A percentile compares a stretch with the other conserved stretches of the same genome.
These are phyloP conservation scores for Monochamus alternatus DNA, from an alignment of 2,888 invertebrate species.

Conservation along the genomic window DNA sequence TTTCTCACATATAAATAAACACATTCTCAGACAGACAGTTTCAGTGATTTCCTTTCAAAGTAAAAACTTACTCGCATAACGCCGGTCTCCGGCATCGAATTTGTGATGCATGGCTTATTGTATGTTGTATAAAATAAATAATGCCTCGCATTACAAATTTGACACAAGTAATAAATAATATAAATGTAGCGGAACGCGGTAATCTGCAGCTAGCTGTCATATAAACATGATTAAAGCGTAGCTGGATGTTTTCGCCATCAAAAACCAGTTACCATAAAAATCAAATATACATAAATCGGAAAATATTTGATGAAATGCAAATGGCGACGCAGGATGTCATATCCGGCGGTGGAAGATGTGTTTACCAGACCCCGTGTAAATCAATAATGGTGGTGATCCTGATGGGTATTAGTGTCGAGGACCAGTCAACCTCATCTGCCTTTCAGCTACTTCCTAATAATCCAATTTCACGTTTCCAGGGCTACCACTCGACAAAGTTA, in stretches of 20 bases:
- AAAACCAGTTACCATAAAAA: conserved; percentile 52
- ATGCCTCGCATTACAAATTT: conserved; percentile 4
- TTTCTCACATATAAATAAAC: no score
- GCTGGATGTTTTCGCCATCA: conserved; percentile 44
- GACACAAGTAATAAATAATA: conserved; percentile 30
- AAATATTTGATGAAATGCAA: conserved; percentile 55
- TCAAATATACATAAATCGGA: conserved; percentile 54
- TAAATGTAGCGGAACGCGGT: conserved; percentile 35
- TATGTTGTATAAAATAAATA: conserved; percentile 13
- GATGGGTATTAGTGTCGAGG: conserved; percentile 44
- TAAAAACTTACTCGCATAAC: neutral
- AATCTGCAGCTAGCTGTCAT: conserved; percentile 31
- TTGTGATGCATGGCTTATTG: conserved; percentile 8
- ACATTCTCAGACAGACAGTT: no score
- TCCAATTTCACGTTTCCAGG: conserved; percentile 55
- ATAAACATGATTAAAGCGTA: conserved; percentile 30
- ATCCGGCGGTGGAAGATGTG: conserved; percentile 52
- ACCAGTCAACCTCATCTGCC: conserved; percentile 41
- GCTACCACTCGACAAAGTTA: conserved; percentile 48
- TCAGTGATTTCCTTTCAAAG: neutral
- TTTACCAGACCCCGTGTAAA: conserved; percentile 44
- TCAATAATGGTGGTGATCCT: conserved; percentile 38
- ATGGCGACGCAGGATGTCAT: conserved; percentile 52
- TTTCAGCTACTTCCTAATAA: conserved; percentile 50
- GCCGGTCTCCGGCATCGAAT: neutral